Percentiles rank a stretch among this genome's conserved stretches.
Conservation (phyloP, 2,113 vertebrate species). For the Nannospalax galili region DNA sequence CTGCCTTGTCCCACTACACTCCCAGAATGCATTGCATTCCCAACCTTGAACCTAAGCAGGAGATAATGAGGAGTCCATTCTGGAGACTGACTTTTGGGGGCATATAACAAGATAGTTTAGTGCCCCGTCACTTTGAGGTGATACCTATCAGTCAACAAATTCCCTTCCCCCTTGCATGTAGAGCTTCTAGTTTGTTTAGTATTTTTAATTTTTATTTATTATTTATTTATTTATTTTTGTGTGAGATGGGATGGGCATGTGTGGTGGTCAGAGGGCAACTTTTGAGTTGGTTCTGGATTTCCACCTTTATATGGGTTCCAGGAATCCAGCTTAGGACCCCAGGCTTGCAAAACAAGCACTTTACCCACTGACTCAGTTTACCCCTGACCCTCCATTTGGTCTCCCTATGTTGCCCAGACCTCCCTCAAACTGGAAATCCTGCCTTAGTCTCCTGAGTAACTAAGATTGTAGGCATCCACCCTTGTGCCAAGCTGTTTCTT, state of each 20-base stretch:
- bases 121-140: neutral
- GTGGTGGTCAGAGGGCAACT: too few relatives aligned
- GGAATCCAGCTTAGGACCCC: too few relatives aligned
- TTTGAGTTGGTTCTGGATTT: too few relatives aligned
- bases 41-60: neutral
- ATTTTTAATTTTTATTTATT: too few relatives aligned
- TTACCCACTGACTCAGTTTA: neutral
- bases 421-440: neutral
- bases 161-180: neutral
- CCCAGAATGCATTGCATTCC: neutral
- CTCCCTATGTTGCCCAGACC: neutral
- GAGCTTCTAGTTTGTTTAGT: neutral
- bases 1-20: neutral
- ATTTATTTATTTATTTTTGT: too few relatives aligned
- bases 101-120: neutral
- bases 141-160: neutral
- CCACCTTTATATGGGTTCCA: too few relatives aligned
- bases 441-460: neutral
- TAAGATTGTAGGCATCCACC: neutral
- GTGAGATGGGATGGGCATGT: too few relatives aligned
- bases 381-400: too few relatives aligned
- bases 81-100: neutral
- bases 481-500: neutral
- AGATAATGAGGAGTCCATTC: neutral
- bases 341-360: too few relatives aligned